Conservation (phyloP, 2,888 invertebrate genomes). For the Phalangium opilio region DNA sequence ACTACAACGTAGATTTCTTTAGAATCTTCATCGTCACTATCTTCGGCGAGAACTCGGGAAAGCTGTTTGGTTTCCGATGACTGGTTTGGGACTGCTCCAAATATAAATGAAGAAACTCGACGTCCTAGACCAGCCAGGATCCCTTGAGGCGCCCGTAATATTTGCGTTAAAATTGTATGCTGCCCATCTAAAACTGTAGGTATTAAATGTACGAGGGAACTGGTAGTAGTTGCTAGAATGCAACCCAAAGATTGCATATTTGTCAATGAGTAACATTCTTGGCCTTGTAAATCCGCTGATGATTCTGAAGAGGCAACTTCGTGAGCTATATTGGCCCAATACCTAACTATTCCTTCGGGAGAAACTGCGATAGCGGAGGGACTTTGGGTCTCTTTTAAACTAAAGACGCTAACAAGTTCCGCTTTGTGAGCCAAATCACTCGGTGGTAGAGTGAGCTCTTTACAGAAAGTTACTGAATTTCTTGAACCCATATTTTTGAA, state of each 20-base stretch:
- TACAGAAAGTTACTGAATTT: constrained; percentile 43
- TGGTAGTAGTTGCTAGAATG: constrained; percentile 78
- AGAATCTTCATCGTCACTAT: constrained; percentile 28
- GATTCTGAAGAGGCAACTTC: constrained; percentile 72
- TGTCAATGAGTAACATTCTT: constrained; percentile 31
- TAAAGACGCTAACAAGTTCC: constrained; percentile 47
- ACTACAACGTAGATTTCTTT: constrained; percentile 53
- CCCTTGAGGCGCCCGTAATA: constrained; percentile 32
- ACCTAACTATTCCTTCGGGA: constrained; percentile 81
- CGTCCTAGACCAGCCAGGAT: constrained; percentile 67
- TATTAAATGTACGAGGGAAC: constrained; percentile 58
- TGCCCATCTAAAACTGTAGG: constrained; percentile 48
- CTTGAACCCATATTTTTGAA: constrained; percentile 20
- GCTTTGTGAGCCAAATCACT: constrained; percentile 69
- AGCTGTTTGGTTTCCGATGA: constrained; percentile 34
- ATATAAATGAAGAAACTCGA: constrained; percentile 61
- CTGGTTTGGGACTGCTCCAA: constrained; percentile 41
- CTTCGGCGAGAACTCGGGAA: constrained; percentile 47
- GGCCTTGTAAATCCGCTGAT: constrained; percentile 58
- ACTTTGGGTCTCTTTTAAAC: constrained; percentile 33
- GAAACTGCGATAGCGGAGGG: constrained; percentile 82
- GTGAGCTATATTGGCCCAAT: constrained; percentile 78
- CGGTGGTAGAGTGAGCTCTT: constrained; percentile 73
- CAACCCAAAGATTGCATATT: constrained; percentile 46
- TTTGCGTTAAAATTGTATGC: constrained; percentile 32